Conservation (phyloP, 2,888 invertebrate species). For the Drosophila picticornis region DNA sequence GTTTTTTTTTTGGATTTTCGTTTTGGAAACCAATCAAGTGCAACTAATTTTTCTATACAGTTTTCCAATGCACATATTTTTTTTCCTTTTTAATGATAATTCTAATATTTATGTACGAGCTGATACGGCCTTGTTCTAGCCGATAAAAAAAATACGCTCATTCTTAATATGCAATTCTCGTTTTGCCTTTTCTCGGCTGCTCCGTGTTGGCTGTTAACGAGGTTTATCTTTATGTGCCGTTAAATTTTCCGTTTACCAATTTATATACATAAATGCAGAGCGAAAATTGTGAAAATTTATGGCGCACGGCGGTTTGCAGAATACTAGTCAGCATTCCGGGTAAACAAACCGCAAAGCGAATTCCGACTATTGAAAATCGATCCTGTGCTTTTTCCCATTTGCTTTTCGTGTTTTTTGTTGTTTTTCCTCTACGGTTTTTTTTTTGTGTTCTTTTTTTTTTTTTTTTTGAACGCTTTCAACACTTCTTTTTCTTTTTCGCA, state of each 20-base stretch:
- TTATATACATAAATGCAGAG: slow-evolving; percentile 7
- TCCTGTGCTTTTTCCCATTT: slow-evolving; percentile 56
- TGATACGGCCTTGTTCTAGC: slow-evolving; percentile 31
- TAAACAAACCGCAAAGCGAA: slow-evolving; percentile 54
- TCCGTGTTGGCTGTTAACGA: slow-evolving; percentile 49
- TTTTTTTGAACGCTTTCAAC: slow-evolving; percentile 17
- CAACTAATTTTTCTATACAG: slow-evolving; percentile 33
- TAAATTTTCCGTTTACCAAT: slow-evolving; percentile 55
- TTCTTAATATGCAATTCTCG: slow-evolving; percentile 24
- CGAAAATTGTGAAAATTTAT: slow-evolving; percentile 61
- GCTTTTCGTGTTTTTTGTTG: neutral
- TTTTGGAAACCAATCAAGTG: slow-evolving; percentile 32
- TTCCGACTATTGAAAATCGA: slow-evolving; percentile 74
- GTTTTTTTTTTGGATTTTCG: neutral
- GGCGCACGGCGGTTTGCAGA: slow-evolving; percentile 33
- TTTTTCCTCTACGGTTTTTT: neutral
- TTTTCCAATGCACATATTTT: neutral
- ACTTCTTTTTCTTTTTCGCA: slow-evolving; percentile 51
- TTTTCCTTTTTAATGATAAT: slow-evolving; percentile 30
- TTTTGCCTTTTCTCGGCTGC: neutral
- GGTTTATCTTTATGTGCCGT: slow-evolving; percentile 68
- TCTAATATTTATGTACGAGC: slow-evolving; percentile 49
- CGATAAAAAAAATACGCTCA: slow-evolving; percentile 42
- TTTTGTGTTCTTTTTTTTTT: neutral
- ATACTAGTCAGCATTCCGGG: slow-evolving; percentile 10